Base-by-base conservation (phyloP, 2,888 invertebrate species). In the Limnephilus rhombicus region DNA sequence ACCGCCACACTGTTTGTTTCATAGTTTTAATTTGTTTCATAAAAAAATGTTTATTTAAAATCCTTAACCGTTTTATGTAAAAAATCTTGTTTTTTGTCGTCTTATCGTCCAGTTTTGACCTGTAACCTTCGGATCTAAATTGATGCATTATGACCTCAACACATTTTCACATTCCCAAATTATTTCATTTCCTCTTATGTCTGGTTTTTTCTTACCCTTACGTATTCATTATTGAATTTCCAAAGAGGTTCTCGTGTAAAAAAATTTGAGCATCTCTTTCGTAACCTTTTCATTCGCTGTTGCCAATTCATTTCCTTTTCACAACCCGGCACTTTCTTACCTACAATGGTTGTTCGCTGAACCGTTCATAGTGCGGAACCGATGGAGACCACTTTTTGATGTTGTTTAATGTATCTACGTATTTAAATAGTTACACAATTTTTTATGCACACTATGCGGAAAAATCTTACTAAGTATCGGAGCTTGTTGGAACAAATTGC, bases 251-350 rank as follows among this genome's bases (percentile, higher is more conserved):
- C 88, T 37, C 68, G 18, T 18, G 53, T 88, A 37, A 88, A 88
- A 80, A 68, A 88, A 18, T 88, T 88, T 18, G 53, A 88, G 68
- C 5, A 31, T 68, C 29, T 31, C 29, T 88, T 88, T 68, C 88
- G 29, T 88, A 88, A 88, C 88, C 88, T 88, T 88, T 88, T 31
- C 37, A 85, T 85, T 34, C 85, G 18, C 34, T 15, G 88, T 88
- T 88, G 31, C 15, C 53, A 68, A 53, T 88, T 68, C 87, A 49
- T 53, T 53, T 88, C 68, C 53, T 88, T 88, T 88, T 88, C 88
- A 88, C 88, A 68, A 68, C 1, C 31, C 53, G 18, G 18, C 31
- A 31, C 88, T 68, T 53, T 68, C 88, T 29, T 68, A 68, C 88
- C 88, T 24, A 31, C 86, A 49, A 24, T 41, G 24, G n/a, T 49